phyloP scores from a whole-genome alignment of 2,888 invertebrate species.

The Sarcophaga carnaria region DNA sequence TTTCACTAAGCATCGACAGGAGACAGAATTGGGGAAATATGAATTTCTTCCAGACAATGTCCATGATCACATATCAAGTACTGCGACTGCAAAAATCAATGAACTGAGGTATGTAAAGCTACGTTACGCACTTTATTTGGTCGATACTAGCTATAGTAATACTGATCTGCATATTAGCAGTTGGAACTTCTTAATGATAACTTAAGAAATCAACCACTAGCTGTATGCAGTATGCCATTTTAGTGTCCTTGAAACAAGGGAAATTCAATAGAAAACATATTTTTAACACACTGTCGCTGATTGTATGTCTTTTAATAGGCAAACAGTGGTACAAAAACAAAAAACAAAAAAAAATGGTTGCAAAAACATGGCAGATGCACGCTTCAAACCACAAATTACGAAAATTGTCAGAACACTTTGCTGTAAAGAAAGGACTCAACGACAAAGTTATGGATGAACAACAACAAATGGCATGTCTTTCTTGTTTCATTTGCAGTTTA shows the following conservation, averaged over 20 bases:
- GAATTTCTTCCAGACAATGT: too few species aligned
- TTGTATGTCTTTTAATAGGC: slow-evolving; percentile 38
- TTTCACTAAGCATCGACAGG: too few species aligned
- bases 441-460: slow-evolving; percentile 44
- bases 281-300: slow-evolving; percentile 6
- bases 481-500: slow-evolving; percentile 32
- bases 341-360: too few species aligned
- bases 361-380: slow-evolving; percentile 53
- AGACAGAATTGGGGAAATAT: too few species aligned
- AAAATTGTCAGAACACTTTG: slow-evolving; percentile 46
- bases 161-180: too few species aligned
- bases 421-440: neutral
- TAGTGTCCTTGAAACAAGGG: neutral
- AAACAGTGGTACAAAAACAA: slow-evolving; percentile 28
- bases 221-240: neutral
- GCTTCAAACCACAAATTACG: slow-evolving; percentile 59
- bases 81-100: too few species aligned
- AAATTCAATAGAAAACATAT: neutral
- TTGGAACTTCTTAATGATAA: too few species aligned
- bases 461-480: slow-evolving; percentile 21
- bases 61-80: too few species aligned
- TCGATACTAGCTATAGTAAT: too few species aligned
- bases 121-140: too few species aligned
- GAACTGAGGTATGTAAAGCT: too few species aligned
- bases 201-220: too few species aligned